Evolutionary conservation across 2,888 invertebrate species (phyloP).

Genomic region (Andrena praecox): DNA sequence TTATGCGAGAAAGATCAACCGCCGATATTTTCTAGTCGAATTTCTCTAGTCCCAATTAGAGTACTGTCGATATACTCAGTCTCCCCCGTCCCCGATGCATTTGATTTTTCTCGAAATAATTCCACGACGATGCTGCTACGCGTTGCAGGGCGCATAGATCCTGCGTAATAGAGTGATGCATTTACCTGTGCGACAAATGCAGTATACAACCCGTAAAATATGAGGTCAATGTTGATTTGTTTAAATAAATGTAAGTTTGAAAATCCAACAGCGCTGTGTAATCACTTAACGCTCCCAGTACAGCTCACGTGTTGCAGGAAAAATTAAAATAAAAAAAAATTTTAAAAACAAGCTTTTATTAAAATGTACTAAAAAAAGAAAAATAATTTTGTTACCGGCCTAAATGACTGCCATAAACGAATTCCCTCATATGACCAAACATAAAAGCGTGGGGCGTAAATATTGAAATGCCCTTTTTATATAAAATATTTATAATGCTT

Average conservation of each 20-base stretch:
- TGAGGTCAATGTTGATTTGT: slow-evolving; percentile 85
- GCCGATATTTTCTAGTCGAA: slow-evolving; percentile 66
- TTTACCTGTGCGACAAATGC: slow-evolving; percentile 83
- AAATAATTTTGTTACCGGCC: no score
- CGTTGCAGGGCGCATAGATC: slow-evolving; percentile 81
- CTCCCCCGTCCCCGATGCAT: slow-evolving; percentile 70
- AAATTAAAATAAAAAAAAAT: no score
- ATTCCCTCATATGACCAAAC: no score
- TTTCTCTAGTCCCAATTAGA: slow-evolving; percentile 65
- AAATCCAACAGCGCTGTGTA: slow-evolving; percentile 74
- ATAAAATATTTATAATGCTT: no score
- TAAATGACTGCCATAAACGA: no score
- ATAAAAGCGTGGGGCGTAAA: no score
- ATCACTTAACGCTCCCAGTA: slow-evolving; percentile 4
- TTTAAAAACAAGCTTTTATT: no score
- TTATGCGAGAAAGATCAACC: slow-evolving; percentile 34
- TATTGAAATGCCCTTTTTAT: no score
- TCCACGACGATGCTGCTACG: slow-evolving; percentile 72
- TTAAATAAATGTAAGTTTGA: slow-evolving; percentile 85
- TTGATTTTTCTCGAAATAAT: slow-evolving; percentile 71
- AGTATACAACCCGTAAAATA: slow-evolving; percentile 84
- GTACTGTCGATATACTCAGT: slow-evolving; percentile 70
- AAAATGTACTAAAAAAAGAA: no score
- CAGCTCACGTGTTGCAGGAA: no score
- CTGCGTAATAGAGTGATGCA: slow-evolving; percentile 82